Evolutionary conservation across 1,140 invertebrate species (phyloP).

Genomic region (Heliconius himera): DNA sequence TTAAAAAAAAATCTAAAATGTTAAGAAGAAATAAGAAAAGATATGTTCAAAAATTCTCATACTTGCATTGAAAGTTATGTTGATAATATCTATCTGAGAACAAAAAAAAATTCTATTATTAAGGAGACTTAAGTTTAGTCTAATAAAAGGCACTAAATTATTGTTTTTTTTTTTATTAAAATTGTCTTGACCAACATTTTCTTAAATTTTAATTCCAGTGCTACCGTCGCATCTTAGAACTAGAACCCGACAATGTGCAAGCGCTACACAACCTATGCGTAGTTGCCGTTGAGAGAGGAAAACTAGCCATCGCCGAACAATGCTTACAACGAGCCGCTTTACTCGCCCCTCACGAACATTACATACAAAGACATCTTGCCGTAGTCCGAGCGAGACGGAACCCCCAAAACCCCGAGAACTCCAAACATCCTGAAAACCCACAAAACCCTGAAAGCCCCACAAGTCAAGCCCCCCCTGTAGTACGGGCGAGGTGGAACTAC

Average conservation of each 20-base stretch:
- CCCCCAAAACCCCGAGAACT: slow-evolving; percentile 46
- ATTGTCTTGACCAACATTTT: no score
- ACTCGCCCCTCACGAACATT: slow-evolving; percentile 93
- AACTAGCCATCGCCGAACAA: slow-evolving; percentile 90
- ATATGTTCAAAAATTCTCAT: no score
- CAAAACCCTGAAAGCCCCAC: slow-evolving; percentile 32
- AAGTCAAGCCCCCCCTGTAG: slow-evolving; percentile 45
- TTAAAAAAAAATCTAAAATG: no score
- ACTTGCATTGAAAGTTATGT: no score
- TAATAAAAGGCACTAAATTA: no score
- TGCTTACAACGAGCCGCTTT: slow-evolving; percentile 91
- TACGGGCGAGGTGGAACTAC: slow-evolving; percentile 74
- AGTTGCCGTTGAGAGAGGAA: slow-evolving; percentile 95
- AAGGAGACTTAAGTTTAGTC: no score
- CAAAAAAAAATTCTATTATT: no score
- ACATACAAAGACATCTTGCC: slow-evolving; percentile 93
- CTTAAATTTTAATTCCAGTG: slow-evolving; percentile 84
- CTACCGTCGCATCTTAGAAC: slow-evolving; percentile 92
- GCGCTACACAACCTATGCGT: slow-evolving; percentile 98
- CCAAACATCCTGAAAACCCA: slow-evolving; percentile 24
- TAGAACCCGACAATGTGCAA: slow-evolving; percentile 96
- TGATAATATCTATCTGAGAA: no score
- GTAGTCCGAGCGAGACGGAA: slow-evolving; percentile 90
- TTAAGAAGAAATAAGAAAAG: no score
- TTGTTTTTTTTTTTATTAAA: neutral